Evolutionary conservation across 2,113 vertebrate genomes (phyloP).

Genomic region (Zonotrichia leucophrys): DNA sequence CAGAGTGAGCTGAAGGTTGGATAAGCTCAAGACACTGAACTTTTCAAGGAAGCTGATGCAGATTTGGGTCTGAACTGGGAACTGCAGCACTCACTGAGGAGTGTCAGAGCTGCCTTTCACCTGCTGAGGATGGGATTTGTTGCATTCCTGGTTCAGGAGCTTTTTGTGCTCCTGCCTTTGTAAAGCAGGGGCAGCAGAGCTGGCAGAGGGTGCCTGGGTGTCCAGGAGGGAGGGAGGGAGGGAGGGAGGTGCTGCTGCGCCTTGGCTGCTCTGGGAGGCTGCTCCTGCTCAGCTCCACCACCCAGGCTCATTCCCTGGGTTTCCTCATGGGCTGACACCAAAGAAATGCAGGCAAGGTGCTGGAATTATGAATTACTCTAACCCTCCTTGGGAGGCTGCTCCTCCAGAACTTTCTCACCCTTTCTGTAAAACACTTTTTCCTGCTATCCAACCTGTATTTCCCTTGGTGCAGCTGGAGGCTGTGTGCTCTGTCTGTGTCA

Average conservation of each 20-base stretch:
- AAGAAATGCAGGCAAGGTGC: accelerated
- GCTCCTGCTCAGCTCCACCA: neutral
- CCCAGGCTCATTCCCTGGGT: accelerated
- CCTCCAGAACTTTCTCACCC: too few species aligned
- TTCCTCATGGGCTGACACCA: accelerated
- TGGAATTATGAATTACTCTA: accelerated
- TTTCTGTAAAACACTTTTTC: too few species aligned
- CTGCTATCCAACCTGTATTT: too few species aligned
- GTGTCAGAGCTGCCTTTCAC: neutral
- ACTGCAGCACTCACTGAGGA: neutral
- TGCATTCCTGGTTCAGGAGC: neutral
- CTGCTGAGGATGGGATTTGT: neutral
- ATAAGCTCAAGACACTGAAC: accelerated
- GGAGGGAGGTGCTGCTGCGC: neutral
- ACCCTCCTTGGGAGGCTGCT: neutral
- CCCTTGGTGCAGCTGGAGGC: too few species aligned
- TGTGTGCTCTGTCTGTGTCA: too few species aligned
- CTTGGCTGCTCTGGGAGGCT: neutral
- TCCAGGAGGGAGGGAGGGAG: neutral
- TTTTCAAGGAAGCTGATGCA: neutral
- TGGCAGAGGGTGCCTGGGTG: neutral
- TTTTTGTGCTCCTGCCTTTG: neutral
- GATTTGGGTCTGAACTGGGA: neutral
- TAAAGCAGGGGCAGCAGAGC: neutral
- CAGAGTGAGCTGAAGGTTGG: neutral